Evolutionary conservation across 2,113 vertebrate species (phyloP).

Genomic region (Pterocles burchelli): DNA sequence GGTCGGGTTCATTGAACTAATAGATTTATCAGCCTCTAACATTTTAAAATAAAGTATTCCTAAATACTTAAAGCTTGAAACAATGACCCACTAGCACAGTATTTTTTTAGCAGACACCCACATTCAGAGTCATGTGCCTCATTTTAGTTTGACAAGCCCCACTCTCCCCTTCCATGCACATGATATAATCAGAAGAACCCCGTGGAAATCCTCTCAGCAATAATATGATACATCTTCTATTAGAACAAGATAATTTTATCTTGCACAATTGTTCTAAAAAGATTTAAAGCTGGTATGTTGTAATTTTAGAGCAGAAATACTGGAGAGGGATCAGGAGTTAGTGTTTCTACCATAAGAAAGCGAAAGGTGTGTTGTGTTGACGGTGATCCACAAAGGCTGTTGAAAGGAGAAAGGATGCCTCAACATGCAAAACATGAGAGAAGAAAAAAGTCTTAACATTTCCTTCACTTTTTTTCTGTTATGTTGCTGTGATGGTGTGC

Average conservation of each 20-base stretch:
- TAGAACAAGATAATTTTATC: background rate
- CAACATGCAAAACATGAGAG: background rate
- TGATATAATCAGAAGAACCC: background rate
- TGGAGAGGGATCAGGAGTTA: background rate
- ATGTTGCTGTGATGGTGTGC: fast-evolving
- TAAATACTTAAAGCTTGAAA: background rate
- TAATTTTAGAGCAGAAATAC: background rate
- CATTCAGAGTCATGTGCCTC: background rate
- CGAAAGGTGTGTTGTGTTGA: fast-evolving
- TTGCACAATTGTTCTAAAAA: background rate
- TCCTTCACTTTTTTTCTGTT: background rate
- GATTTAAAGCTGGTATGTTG: background rate
- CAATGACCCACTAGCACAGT: background rate
- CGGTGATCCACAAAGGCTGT: background rate
- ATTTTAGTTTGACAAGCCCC: background rate
- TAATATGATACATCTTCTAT: background rate
- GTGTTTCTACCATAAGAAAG: background rate
- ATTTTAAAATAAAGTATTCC: background rate
- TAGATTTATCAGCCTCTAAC: background rate
- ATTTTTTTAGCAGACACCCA: background rate
- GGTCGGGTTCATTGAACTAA: fast-evolving
- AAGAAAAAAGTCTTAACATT: background rate
- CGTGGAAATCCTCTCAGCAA: background rate
- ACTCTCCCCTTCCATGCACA: background rate
- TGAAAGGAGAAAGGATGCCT: background rate